Conservation (phyloP, 2,113 vertebrate genomes). For the Cyphomyrus plagiostoma region DNA sequence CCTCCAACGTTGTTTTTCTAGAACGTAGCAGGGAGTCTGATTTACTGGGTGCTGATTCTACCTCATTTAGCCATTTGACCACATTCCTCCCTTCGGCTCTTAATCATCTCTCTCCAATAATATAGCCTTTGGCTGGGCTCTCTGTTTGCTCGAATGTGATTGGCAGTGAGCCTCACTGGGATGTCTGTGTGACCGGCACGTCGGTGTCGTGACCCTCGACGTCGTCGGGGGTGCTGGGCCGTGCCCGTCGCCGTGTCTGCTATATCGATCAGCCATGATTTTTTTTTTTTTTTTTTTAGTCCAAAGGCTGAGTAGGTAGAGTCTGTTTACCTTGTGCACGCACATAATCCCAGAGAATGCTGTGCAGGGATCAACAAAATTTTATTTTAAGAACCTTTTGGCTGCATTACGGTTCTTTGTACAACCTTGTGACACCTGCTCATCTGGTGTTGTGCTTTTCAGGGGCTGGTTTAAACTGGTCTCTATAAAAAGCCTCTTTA, state of each 20-base stretch:
- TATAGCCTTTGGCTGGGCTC: not conserved
- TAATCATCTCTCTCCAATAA: not conserved
- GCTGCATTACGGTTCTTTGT: not conserved
- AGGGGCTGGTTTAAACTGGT: not conserved
- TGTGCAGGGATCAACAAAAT: not conserved
- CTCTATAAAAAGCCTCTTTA: not conserved
- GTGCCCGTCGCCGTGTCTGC: not conserved
- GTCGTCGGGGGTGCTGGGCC: not conserved
- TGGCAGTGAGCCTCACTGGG: not conserved
- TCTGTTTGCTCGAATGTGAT: not conserved
- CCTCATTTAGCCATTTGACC: slow-evolving; percentile 10
- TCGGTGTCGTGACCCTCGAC: not conserved
- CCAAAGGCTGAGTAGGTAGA: not conserved
- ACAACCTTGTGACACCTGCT: not conserved
- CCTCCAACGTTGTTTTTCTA: not conserved
- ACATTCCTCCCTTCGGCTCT: not conserved
- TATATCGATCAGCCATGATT: not conserved
- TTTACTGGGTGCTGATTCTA: slow-evolving; percentile 16
- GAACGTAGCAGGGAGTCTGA: not conserved
- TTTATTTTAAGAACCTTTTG: not conserved
- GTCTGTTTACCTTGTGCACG: not conserved
- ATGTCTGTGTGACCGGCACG: too few relatives aligned
- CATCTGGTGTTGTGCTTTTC: not conserved
- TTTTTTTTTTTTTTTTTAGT: not conserved
- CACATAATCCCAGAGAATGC: not conserved